Conservation (phyloP, 2,113 vertebrate species). For the Rhizomys pruinosus region DNA sequence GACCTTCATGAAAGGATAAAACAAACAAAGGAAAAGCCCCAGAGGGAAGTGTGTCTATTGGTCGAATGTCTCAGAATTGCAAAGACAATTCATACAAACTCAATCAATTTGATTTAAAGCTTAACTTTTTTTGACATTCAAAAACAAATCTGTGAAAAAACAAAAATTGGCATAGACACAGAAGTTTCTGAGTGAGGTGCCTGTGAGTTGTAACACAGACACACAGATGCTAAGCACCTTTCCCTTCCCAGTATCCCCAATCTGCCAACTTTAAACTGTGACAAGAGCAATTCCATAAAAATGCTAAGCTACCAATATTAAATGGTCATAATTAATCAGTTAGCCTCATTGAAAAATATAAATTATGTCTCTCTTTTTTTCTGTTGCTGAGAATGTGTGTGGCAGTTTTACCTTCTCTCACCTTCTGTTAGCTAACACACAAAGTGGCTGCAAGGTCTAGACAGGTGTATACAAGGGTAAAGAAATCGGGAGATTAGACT, state of each 20-base stretch:
- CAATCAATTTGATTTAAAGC: not conserved
- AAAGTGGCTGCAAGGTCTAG: not conserved
- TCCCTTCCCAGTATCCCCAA: not conserved
- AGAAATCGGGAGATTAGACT: not conserved
- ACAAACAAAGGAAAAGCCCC: not conserved
- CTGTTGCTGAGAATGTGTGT: not conserved
- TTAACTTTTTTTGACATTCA: not conserved
- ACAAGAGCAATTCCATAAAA: not conserved
- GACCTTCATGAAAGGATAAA: not conserved
- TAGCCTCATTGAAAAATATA: not conserved
- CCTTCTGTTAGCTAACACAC: not conserved
- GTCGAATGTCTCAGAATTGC: not conserved
- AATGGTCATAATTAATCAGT: not conserved
- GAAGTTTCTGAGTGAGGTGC: not conserved
- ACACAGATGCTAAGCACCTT: not conserved
- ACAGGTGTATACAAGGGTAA: not conserved
- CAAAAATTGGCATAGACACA: not conserved
- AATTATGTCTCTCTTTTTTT: not conserved
- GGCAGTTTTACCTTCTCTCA: not conserved
- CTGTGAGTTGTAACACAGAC: not conserved
- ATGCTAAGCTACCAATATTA: not conserved
- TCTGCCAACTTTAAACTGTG: not conserved
- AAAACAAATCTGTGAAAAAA: not conserved
- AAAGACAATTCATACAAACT: not conserved
- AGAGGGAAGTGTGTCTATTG: not conserved